Evolutionary conservation across 2,113 vertebrate species (phyloP).

Genomic region (Atrichornis clamosus): DNA sequence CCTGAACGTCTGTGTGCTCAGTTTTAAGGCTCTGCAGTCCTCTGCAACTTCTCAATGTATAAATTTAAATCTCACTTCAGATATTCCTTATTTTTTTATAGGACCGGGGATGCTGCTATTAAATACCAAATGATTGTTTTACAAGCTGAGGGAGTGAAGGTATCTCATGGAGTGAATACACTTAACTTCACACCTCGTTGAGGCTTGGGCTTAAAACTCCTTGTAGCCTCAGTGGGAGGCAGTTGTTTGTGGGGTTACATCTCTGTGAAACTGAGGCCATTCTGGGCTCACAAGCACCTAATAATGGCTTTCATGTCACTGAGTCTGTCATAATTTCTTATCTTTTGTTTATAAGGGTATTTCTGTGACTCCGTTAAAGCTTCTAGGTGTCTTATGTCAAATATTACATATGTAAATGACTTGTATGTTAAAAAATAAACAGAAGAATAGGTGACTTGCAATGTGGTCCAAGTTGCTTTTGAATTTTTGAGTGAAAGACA

Average conservation of each 20-base stretch:
- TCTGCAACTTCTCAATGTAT: not conserved
- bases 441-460: not conserved
- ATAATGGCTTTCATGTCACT: not conserved
- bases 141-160: constrained; percentile 16
- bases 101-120: not conserved
- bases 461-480: not conserved
- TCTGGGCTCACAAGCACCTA: not conserved
- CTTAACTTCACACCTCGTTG: not conserved
- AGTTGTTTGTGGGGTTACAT: not conserved
- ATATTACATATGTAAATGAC: not conserved
- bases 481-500: not conserved
- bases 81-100: constrained; percentile 12
- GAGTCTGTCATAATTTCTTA: not conserved
- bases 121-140: constrained; percentile 40
- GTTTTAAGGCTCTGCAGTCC: not conserved
- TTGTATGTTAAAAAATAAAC: not conserved
- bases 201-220: constrained; percentile 11
- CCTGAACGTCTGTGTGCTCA: not conserved
- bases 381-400: not conserved
- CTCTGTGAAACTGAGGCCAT: not conserved
- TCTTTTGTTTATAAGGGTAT: not conserved
- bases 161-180: constrained; percentile 17
- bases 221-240: not conserved
- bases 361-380: not conserved
- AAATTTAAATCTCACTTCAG: not conserved